These are phyloP conservation scores for Melanocharis versteri DNA, from an alignment of 2,113 vertebrate genomes.

Conservation along the genomic window DNA sequence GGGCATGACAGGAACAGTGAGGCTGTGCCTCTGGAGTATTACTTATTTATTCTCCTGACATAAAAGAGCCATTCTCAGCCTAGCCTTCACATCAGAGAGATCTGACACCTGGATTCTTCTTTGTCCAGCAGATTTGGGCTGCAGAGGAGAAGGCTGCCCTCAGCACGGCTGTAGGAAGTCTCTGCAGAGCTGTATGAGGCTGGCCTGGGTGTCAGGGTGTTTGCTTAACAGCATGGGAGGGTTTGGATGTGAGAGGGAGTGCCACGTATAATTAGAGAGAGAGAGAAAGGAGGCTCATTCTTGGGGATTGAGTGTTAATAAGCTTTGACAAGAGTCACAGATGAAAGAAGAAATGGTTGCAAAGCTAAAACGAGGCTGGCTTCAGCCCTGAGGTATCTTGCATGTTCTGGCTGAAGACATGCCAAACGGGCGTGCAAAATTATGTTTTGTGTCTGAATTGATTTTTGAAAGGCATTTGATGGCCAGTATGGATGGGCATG, in stretches of 20 bases:
- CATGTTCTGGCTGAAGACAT: background rate
- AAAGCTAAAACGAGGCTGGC: background rate
- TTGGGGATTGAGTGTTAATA: background rate
- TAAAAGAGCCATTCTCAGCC: background rate
- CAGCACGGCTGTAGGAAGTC: background rate
- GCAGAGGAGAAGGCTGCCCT: background rate
- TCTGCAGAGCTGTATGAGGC: background rate
- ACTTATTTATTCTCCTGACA: background rate
- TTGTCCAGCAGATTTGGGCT: background rate
- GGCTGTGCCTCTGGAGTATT: background rate
- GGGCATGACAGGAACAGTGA: background rate
- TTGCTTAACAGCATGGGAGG: background rate
- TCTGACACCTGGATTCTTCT: background rate
- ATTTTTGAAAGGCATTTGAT: background rate
- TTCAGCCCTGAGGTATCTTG: background rate
- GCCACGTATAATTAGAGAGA: background rate
- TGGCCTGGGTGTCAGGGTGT: background rate
- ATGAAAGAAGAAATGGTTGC: background rate
- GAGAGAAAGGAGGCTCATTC: background rate
- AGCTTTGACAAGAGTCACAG: background rate
- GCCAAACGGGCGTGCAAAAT: accelerated
- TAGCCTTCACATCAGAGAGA: background rate
- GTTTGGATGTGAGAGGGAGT: background rate
- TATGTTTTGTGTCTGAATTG: background rate
- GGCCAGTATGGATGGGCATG: background rate